Base-by-base conservation (phyloP, 2,888 invertebrate species). In the Drosophila paramelanica region DNA sequence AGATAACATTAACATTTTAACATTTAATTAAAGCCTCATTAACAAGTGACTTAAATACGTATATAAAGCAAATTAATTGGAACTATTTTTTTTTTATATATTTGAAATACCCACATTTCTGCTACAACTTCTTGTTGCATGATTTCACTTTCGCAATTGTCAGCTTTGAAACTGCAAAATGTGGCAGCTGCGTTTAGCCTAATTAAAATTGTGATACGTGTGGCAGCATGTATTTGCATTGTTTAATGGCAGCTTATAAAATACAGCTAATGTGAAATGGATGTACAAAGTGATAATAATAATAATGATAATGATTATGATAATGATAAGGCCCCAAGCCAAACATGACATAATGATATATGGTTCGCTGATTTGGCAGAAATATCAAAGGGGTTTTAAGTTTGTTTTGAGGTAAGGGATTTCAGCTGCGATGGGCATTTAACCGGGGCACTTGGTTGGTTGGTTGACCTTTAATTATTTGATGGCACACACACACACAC, bases 391-490 rank as follows among this genome's bases (percentile, higher is more conserved):
- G 8, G 45, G 41, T 31, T 55, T 38, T 45, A 45, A 33, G 55
- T 55, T 51, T 66, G 59, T 43, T 73, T 73, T 60, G 17, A 8
- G 10, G 7, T 13, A 11, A 10, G 14, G 23, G 20, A 11, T 36
- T 23, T 45, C 11, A 8, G 46, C 31, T 8, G 31, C 20, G 31
- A 53, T 55, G 14, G 43, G 20, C 73, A 41, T 67, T 59, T 52
- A 52, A 47, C 25, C n/a, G 46, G 27, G 73, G 56, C 67, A 65
- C 60, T 74, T 58, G 42, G 53, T 51, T 67, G 56, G 41, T 59
- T 51, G 67, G 56, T 53, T 88, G 83, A 88, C 88, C 81, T 88
- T 80, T 82, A 82, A 82, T 82, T 82, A 83, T 81, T 79, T 77
- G 67, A 70, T 67, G 67, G 39, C 52, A 68, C 55, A 50, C 33